A percentile compares a stretch with the other conserved stretches of the same genome.
Evolutionary conservation across 2,888 invertebrate species (phyloP).

Genomic region (Therioaphis trifolii): DNA sequence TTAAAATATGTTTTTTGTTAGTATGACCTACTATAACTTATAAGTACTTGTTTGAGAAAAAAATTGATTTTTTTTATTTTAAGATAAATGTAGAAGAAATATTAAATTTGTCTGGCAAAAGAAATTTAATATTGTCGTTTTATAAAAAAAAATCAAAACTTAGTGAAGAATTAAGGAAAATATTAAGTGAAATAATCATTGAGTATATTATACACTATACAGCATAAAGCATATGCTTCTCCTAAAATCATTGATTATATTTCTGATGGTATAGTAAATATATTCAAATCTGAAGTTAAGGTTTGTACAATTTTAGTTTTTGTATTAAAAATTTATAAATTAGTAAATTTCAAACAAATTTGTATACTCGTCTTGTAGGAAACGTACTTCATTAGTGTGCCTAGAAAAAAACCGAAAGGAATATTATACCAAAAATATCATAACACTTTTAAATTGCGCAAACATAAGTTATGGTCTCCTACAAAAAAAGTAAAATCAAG

Average conservation of each 20-base stretch:
- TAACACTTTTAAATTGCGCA: background rate
- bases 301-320: background rate
- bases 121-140: too few species aligned
- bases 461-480: constrained; percentile 25
- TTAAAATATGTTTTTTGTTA: too few species aligned
- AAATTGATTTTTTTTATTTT: too few species aligned
- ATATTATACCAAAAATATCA: constrained; percentile 20
- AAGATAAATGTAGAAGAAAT: too few species aligned
- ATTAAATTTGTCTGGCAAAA: too few species aligned
- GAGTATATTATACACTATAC: background rate
- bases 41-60: too few species aligned
- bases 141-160: too few species aligned
- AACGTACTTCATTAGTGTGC: constrained; percentile 24
- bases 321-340: background rate
- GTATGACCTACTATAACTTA: too few species aligned
- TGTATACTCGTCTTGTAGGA: background rate
- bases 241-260: constrained; percentile 1
- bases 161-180: background rate
- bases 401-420: constrained; percentile 24
- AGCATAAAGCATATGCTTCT: background rate
- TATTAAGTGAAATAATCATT: background rate
- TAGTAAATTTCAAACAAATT: constrained; percentile 1
- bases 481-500: too few species aligned
- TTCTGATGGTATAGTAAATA: background rate
- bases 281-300: background rate